Conservation (phyloP, 2,888 invertebrate species). For the Sphaerophoria rueppellii region DNA sequence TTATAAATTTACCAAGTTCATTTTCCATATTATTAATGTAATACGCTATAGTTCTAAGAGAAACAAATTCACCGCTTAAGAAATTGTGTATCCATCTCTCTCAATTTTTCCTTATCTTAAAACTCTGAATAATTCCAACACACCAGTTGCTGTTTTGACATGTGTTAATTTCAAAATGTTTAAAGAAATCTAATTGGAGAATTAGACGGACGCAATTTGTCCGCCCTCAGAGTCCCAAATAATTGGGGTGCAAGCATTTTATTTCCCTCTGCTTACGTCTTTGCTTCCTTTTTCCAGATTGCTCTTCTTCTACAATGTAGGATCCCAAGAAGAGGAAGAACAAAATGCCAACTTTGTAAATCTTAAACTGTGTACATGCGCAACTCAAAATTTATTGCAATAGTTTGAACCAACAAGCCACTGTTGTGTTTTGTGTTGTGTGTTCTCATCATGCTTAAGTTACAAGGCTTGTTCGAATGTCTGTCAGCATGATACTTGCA, state of each 20-base stretch:
- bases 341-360: constrained; percentile 22
- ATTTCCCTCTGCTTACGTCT: neutral
- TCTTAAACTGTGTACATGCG: constrained; percentile 55
- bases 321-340: neutral
- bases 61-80: no score
- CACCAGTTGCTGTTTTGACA: no score
- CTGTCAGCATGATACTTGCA: constrained; percentile 59
- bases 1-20: no score
- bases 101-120: no score
- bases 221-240: neutral
- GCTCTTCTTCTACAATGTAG: constrained; percentile 1
- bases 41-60: no score
- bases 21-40: no score
- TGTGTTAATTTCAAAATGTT: no score
- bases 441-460: constrained; percentile 32
- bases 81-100: no score
- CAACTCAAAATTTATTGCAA: constrained; percentile 59
- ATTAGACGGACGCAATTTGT: constrained; percentile 13
- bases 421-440: constrained; percentile 31
- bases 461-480: constrained; percentile 50
- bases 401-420: constrained; percentile 47
- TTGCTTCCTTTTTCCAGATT: constrained; percentile 25
- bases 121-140: no score
- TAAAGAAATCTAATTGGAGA: neutral
- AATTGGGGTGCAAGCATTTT: constrained; percentile 12